Evolutionary conservation across 2,113 vertebrate genomes (phyloP), one percentile per base, ranked within the genome.

Genomic region (Sapayoa aenigma): DNA sequence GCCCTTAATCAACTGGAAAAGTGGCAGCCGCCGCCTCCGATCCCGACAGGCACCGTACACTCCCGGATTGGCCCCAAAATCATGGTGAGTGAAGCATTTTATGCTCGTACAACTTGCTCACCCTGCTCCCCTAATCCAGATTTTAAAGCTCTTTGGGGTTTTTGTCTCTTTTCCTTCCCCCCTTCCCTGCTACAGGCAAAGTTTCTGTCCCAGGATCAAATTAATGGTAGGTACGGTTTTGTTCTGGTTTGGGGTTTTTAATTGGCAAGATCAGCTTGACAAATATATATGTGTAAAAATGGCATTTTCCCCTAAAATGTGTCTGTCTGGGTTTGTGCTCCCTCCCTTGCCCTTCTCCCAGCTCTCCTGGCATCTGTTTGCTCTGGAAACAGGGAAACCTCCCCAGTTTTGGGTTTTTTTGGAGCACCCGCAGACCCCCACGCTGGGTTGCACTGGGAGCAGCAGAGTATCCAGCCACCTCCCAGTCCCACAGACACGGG

Each of bases 181-280:
- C 6, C 49, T 55, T 93, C 78, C 53, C 87, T 23, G 13, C 96
- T 89, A 16, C 98, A 99, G 99, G 98, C 98, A 20, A 99, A 99
- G 95, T 99, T 99, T 78, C 98, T 99, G 77, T 98, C 98, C 14
- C 99, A 99, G 93, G 98, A 99, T 96, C 98, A 99, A 81, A 99
- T 99, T 35, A 98, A 98, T 7, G 99, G 99, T 99, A 98, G 39
- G 98, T 97, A 33, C 5, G 15, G 21, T 50, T 27, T 55, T 20
- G 28, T 5, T 24, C 9, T 6, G 50, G 1, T 2, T 11, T 6
- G 22, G 52, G 25, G 39, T 4, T 11, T n/a, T 30, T 28, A 5
- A 60, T 74, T n/a, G 80, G 63, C 41, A 28, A 49, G 14, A 21
- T 27, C 12, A 37, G 35, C 41, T 30, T 55, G 75, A 18, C 17